Base-by-base conservation (phyloP, 2,113 vertebrate genomes). In the Bufo bufo region DNA sequence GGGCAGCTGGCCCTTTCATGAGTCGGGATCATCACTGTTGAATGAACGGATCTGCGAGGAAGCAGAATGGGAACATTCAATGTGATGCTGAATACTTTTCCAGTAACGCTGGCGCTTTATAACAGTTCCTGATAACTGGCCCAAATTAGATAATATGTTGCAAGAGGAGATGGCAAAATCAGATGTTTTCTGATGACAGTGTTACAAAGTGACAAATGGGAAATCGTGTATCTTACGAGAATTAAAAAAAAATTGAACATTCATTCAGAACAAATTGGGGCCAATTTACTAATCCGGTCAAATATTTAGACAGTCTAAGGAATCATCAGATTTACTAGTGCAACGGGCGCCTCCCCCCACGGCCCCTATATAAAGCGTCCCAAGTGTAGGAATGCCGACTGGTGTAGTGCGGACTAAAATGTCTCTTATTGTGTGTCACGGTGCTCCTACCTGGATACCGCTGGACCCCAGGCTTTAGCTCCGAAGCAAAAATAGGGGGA, bases 71-170 rank as follows among this genome's bases (percentile, higher is more conserved):
- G 63, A 87, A 66, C 23, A 45, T 54, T 54, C n/a, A 23, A 78
- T 61, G n/a, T 59, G 12, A 20, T 56, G 58, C 23, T 65, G 58
- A 87, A 3, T 47, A 71, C 75, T 80, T 80, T 87, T 71, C 77
- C 77, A 71, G 85, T 69, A 87, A 79, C 9, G 50, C 5, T 43
- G 23, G 8, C 49, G 47, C 81, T 83, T 83, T 66, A 52, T 83
- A 17, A 7, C 47, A 19, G 2, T 16, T 83, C 33, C 61, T 23
- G 47, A 71, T 54, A 81, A 84, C 47, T 6, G 82, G 10, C 45
- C 33, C 43, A 52, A 84, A 84, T 69, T 50, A 83, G 13, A 66
- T 56, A 56, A 49, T 66, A 82, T 63, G 58, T 63, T 63, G 19
- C 43, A 82, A 63, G 59, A 66, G 6, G 19, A 66, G 77, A 14